A percentile compares a stretch with the other conserved stretches of the same genome.
phyloP scores from a whole-genome alignment of 2,797 vertebrate genomes.

The Parauchenoglanis ngamensis region DNA sequence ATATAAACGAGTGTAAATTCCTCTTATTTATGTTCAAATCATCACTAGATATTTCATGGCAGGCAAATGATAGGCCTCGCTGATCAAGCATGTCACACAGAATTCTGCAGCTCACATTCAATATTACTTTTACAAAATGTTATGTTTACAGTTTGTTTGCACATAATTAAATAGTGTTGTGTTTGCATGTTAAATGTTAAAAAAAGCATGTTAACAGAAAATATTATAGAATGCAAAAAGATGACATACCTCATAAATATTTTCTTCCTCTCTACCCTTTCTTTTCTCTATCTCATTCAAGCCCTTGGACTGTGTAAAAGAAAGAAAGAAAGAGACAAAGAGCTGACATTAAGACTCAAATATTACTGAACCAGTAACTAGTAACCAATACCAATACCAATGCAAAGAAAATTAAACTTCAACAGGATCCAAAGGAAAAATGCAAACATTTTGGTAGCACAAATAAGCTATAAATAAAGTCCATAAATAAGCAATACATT shows the following conservation, averaged over 20 bases:
- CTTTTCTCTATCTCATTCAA: conserved; percentile 61
- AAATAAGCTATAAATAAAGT: neutral
- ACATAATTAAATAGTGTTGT: neutral
- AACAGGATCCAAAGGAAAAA: neutral
- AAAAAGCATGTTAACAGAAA: neutral
- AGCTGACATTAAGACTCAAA: neutral
- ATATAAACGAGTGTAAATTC: neutral
- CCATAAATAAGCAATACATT: neutral
- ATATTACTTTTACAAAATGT: neutral
- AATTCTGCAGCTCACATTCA: neutral
- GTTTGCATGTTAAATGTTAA: neutral
- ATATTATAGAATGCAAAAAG: neutral
- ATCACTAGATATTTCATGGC: neutral
- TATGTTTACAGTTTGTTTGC: neutral
- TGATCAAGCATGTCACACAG: neutral
- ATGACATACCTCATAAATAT: conserved; percentile 77
- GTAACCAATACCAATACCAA: neutral
- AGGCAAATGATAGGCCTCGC: neutral
- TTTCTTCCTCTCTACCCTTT: conserved; percentile 71
- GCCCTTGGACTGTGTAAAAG: conserved; percentile 62
- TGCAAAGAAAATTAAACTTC: neutral
- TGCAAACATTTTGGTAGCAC: neutral
- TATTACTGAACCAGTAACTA: neutral
- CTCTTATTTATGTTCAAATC: neutral
- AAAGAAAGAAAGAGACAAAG: neutral